Base-by-base conservation (phyloP, 2,113 vertebrate genomes). In the Indicator maculatus region DNA sequence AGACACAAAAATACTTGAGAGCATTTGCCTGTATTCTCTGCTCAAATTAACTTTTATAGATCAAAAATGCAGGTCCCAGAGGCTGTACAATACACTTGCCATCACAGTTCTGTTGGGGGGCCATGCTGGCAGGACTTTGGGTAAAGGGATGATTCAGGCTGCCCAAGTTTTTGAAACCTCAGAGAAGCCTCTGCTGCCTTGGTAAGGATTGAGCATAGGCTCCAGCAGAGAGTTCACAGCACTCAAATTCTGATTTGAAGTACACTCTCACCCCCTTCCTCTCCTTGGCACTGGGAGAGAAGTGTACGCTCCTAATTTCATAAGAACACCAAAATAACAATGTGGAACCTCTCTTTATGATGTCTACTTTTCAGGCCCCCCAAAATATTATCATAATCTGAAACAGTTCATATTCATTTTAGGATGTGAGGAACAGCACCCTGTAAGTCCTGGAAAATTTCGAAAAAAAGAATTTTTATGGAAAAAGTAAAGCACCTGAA, bases 191-290 rank as follows among this genome's bases (percentile, higher is more conserved):
- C 70, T 45, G 14, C 23, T 76, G n/a, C 63, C 74, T 23, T 1
- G 3, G 9, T 4, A 27, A 2, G 38, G 75, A 4, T 17, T 4
- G 31, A 44, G 14, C 3, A 2, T 1, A 27, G 63, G 6, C 50
- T 59, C 11, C 14, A 8, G 12, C 6, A 5, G 41, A 27, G 31
- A 23, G 31, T 26, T 64, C 28, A 12, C 8, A 7, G 24, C 36
- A 63, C 67, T 19, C 9, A 4, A 15, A 30, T n/a, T 70, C 56
- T 30, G 44, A 41, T 74, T 33, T 19, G 36, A 59, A 53, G 26
- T 12, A 18, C 12, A 6, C 19, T n/a, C 17, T 28, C 28, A 18
- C 14, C 20, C 19, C 59, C n/a, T 59, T 41, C 28, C 45, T 3
- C 19, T 52, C 17, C n/a, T 15, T 14, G 11, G 10, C 17, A 12